phyloP scores from a whole-genome alignment of 2,797 vertebrate genomes.

The Sebastes dallii region DNA sequence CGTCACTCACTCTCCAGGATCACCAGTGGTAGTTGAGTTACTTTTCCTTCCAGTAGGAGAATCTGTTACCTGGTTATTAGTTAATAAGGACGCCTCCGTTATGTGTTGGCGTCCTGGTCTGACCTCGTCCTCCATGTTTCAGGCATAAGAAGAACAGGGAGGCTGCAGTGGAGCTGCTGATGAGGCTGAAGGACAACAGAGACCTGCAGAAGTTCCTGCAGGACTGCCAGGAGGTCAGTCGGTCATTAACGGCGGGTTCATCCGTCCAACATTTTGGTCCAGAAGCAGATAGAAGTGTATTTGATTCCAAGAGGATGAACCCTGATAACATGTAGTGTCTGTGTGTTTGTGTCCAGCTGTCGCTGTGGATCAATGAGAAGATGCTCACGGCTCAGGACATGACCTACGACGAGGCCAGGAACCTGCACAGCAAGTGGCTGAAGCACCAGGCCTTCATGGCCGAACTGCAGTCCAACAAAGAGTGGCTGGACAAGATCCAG shows the following conservation, averaged over 20 bases:
- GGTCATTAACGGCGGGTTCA: background rate
- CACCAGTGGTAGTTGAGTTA: background rate
- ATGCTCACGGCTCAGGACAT: constrained; percentile 97
- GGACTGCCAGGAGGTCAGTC: constrained; percentile 92
- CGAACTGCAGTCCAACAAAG: constrained; percentile 93
- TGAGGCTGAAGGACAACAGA: constrained; percentile 93
- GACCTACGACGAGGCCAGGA: constrained; percentile 94
- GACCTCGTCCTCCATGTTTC: background rate
- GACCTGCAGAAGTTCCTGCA: constrained; percentile 95
- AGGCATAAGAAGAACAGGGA: constrained; percentile 81
- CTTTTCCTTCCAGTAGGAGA: background rate
- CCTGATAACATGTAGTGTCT: background rate
- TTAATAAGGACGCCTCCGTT: too few species aligned
- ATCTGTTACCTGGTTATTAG: background rate
- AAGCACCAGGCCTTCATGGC: constrained; percentile 90
- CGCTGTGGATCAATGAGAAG: constrained; percentile 95
- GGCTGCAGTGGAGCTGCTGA: constrained; percentile 91
- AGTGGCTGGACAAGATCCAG: constrained; percentile 94
- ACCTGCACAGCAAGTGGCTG: constrained; percentile 94
- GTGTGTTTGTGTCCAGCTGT: constrained; percentile 76
- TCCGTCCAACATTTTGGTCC: background rate
- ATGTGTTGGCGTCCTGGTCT: background rate
- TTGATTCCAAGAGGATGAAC: background rate
- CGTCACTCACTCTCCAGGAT: too few species aligned
- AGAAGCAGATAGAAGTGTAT: background rate